Conservation (phyloP, 1,140 invertebrate genomes). For the Rhagoletis zephyria region DNA sequence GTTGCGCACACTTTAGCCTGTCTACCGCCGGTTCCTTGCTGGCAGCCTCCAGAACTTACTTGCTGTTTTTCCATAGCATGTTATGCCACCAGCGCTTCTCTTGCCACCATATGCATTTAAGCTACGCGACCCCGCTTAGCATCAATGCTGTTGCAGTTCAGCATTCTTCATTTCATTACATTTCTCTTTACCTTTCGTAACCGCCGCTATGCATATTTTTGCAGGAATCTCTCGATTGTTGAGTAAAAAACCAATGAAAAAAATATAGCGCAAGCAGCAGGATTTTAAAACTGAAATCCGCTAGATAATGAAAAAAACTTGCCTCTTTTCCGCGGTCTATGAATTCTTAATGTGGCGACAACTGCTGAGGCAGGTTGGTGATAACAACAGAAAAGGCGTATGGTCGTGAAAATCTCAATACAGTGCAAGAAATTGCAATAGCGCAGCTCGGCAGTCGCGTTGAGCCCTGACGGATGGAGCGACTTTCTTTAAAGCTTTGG, state of each 20-base stretch:
- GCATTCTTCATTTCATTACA: constrained; percentile 10
- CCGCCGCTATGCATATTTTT: not conserved
- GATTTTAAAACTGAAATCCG: constrained; percentile 39
- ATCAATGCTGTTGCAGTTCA: not conserved
- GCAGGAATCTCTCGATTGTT: not conserved
- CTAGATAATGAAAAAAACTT: constrained; percentile 57
- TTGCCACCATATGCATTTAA: not conserved
- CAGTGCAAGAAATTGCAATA: not conserved
- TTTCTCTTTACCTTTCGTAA: not conserved
- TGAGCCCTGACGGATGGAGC: too few relatives aligned
- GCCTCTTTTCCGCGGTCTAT: constrained; percentile 59
- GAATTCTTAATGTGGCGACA: constrained; percentile 67
- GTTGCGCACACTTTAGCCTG: not conserved
- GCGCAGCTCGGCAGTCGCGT: too few relatives aligned
- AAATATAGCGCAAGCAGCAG: constrained; percentile 11
- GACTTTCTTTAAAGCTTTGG: too few relatives aligned
- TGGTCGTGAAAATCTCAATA: not conserved
- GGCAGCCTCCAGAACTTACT: not conserved
- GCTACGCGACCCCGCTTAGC: constrained; percentile 7
- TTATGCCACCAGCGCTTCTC: constrained; percentile 1
- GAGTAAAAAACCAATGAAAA: constrained; percentile 16
- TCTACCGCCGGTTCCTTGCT: not conserved
- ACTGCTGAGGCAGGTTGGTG: constrained; percentile 23
- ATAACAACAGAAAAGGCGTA: not conserved
- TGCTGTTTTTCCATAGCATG: constrained; percentile 3